Conservation (phyloP, 1,140 invertebrate species). For the Campoletis sonorensis region DNA sequence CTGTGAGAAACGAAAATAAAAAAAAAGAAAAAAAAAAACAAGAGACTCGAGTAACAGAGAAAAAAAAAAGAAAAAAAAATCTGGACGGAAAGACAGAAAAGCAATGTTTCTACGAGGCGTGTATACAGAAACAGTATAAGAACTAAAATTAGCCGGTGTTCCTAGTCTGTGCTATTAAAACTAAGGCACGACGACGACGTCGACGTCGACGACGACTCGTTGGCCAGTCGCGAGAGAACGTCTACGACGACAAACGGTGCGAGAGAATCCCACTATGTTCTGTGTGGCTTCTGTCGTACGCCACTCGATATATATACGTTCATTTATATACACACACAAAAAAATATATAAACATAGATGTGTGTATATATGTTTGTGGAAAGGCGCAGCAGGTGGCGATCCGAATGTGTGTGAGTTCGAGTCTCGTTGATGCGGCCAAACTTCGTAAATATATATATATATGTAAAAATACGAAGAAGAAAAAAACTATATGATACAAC, state of each 20-base stretch:
- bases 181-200: constrained; percentile 15
- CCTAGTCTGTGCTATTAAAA: constrained; percentile 18
- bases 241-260: background rate
- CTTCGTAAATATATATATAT: too few species aligned
- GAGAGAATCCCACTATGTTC: constrained; percentile 9
- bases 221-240: background rate
- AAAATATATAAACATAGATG: background rate
- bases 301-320: background rate
- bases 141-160: constrained; percentile 22
- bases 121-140: background rate
- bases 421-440: background rate
- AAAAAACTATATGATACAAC: background rate
- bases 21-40: too few species aligned
- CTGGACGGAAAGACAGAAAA: constrained; percentile 1
- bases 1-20: too few species aligned
- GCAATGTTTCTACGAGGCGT: background rate
- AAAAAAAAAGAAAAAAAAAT: background rate
- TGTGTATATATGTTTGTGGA: background rate
- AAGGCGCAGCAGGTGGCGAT: background rate
- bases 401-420: background rate
- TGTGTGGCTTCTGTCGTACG: constrained; percentile 10
- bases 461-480: too few species aligned
- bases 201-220: background rate
- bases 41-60: background rate
- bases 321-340: too few species aligned